These are phyloP conservation scores for Micrastur ruficollis DNA, from an alignment of 2,797 vertebrate species.

Conservation along the genomic window DNA sequence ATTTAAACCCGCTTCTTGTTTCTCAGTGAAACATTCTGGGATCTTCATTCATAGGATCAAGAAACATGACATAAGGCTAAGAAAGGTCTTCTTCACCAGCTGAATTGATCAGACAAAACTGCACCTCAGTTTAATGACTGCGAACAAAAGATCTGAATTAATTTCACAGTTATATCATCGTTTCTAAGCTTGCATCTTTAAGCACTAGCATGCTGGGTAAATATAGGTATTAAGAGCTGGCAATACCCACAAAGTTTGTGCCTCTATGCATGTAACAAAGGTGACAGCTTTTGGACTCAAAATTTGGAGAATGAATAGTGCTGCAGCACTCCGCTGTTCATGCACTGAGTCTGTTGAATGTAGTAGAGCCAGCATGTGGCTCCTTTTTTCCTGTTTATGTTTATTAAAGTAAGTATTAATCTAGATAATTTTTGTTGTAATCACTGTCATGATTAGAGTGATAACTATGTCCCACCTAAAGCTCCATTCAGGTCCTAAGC, in stretches of 20 bases:
- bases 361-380: neutral
- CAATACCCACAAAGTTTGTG: neutral
- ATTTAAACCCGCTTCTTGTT: neutral
- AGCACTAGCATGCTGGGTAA: neutral
- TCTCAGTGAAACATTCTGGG: neutral
- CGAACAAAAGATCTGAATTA: neutral
- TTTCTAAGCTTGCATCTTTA: neutral
- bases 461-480: neutral
- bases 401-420: neutral
- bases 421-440: neutral
- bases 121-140: neutral
- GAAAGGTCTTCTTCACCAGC: neutral
- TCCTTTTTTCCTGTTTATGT: neutral
- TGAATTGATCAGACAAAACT: neutral
- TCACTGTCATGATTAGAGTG: neutral
- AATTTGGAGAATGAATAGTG: neutral
- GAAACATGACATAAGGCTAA: neutral
- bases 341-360: neutral
- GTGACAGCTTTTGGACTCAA: neutral
- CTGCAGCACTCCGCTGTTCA: neutral
- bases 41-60: neutral
- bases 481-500: neutral
- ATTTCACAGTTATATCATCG: neutral
- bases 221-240: neutral
- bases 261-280: neutral